Evolutionary conservation across 1,140 invertebrate genomes (phyloP), one percentile per base, ranked within the genome.

Genomic region (Cyrtorhinus lividipennis): DNA sequence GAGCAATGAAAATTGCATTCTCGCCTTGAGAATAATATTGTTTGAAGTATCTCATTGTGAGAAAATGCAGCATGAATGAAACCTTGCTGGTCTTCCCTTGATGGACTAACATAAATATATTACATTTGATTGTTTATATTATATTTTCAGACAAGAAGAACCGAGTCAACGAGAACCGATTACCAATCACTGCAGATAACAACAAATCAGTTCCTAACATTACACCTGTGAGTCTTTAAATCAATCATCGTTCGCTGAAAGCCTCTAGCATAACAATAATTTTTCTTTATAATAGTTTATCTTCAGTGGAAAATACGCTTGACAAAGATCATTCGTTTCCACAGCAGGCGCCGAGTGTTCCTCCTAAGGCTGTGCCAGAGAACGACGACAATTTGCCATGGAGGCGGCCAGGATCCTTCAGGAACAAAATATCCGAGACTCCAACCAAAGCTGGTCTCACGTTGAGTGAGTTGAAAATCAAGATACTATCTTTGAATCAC

Each of bases 131-230:
- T n/a, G n/a, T n/a, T n/a, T n/a, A n/a, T n/a, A n/a, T n/a, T n/a
- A n/a, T n/a, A n/a, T n/a, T 79, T 79, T 61, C 76, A 83, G 81
- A 82, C 69, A 83, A 82, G 74, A 82, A 82, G 70, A 83, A 83
- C 72, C 76, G 77, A 67, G 77, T 77, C 12, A 83, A 83, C 67
- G 75, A 74, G 69, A 78, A 81, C 65, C 76, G 72, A 70, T 71
- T 75, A 68, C 71, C 74, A 62, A 71, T 73, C 64, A 68, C 72
- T 60, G 69, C 73, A 56, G 76, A 78, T 65, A 68, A 71, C 68
- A 74, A 71, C 67, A 77, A 79, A 78, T 73, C 68, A 70, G 68
- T 77, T 77, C 76, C 76, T 76, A 78, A 73, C 61, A 53, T 53
- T 20, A 63, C 30, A 23, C 65, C 62, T 23, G 67, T 66, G 66